These are phyloP conservation scores for Bombus impatiens DNA, from an alignment of 1,140 invertebrate genomes.

Conservation along the genomic window DNA sequence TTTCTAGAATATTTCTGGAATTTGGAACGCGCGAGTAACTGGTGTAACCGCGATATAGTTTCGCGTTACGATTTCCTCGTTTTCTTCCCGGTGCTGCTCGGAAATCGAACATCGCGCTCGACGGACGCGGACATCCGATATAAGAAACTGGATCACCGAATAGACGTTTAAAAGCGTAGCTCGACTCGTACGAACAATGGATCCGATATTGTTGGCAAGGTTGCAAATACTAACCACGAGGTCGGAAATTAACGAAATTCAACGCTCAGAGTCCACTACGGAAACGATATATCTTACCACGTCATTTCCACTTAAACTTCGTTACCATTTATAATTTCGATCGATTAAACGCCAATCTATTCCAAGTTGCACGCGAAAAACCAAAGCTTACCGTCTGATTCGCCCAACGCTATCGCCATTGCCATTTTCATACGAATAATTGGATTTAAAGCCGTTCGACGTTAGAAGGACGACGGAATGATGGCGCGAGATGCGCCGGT, in stretches of 20 bases:
- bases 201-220: constrained; percentile 17
- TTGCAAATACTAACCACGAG: constrained; percentile 6
- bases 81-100: not conserved
- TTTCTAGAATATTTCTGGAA: not conserved
- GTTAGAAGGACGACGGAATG: not conserved
- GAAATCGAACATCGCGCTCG: not conserved
- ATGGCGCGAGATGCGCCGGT: not conserved
- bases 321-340: not conserved
- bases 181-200: not conserved
- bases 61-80: not conserved
- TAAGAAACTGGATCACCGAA: constrained; percentile 27
- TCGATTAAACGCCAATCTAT: not conserved
- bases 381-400: too few species aligned
- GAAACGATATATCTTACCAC: not conserved
- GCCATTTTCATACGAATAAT: not conserved
- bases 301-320: not conserved
- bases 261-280: not conserved
- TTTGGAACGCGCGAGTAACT: too few species aligned
- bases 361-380: rapidly evolving
- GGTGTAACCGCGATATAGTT: not conserved
- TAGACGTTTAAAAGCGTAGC: not conserved
- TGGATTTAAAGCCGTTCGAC: not conserved
- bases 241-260: constrained; percentile 24
- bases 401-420: too few species aligned
- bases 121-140: constrained; percentile 1